Evolutionary conservation across 2,888 invertebrate species (phyloP).

Genomic region (Leptura quadrifasciata): DNA sequence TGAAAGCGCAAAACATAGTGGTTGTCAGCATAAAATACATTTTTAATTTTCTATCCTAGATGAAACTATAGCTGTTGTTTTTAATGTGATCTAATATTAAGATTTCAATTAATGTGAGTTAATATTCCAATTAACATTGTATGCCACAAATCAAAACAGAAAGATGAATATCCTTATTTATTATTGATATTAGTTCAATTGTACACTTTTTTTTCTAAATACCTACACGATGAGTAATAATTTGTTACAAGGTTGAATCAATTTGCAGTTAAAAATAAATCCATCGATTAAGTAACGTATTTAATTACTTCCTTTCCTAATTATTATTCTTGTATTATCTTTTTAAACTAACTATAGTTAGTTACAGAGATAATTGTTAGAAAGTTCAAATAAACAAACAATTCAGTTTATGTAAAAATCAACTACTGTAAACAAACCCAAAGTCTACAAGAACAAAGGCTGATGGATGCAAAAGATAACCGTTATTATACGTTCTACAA

Average conservation of each 20-base stretch:
- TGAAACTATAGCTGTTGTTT: too few species aligned
- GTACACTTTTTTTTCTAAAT: neutral
- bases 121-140: neutral
- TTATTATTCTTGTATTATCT: neutral
- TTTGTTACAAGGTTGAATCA: constrained; percentile 23
- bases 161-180: neutral
- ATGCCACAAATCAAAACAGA: neutral
- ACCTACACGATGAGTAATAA: constrained; percentile 19
- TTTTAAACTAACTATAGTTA: neutral
- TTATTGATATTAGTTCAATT: neutral
- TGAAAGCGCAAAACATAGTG: too few species aligned
- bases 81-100: too few species aligned
- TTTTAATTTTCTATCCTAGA: too few species aligned
- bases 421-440: constrained; percentile 1
- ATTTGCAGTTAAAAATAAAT: constrained; percentile 30
- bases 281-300: constrained; percentile 21
- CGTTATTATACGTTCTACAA: neutral
- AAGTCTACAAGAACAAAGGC: constrained; percentile 7
- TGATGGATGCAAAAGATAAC: neutral
- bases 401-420: neutral
- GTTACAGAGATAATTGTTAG: neutral
- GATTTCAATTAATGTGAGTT: neutral
- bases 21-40: too few species aligned
- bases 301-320: constrained; percentile 27
- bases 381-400: constrained; percentile 1